phyloP scores from a whole-genome alignment of 2,888 invertebrate genomes.

The Graphium colonna region DNA sequence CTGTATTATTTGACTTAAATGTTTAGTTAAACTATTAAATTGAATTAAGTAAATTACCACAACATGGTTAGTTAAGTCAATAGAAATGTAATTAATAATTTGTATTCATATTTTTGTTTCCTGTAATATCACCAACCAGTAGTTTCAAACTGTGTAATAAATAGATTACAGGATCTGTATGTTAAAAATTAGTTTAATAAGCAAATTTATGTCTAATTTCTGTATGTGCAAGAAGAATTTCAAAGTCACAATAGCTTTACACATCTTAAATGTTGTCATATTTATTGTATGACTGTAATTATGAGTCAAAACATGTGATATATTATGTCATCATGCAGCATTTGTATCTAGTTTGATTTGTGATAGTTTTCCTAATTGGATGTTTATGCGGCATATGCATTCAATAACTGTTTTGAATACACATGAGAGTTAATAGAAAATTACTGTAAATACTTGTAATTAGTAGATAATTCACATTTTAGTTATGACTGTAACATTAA shows the following conservation, averaged over 20 bases:
- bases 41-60: not conserved
- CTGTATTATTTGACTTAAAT: not conserved
- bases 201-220: not conserved
- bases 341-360: constrained; percentile 16
- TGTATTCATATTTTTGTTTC: not conserved
- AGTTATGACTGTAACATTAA: no score
- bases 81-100: not conserved
- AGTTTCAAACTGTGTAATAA: not conserved
- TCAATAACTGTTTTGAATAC: not conserved
- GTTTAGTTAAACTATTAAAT: not conserved
- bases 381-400: not conserved
- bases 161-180: not conserved
- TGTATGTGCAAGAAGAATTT: not conserved
- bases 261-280: not conserved
- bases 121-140: not conserved
- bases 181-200: not conserved
- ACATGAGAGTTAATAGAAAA: not conserved
- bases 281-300: not conserved
- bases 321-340: constrained; percentile 14
- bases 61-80: not conserved
- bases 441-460: not conserved
- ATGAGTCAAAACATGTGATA: constrained; percentile 10
- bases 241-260: not conserved
- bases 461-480: not conserved
- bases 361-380: constrained; percentile 13